These are phyloP conservation scores for Xenentodon cancila DNA, from an alignment of 2,797 vertebrate species.

Conservation along the genomic window DNA sequence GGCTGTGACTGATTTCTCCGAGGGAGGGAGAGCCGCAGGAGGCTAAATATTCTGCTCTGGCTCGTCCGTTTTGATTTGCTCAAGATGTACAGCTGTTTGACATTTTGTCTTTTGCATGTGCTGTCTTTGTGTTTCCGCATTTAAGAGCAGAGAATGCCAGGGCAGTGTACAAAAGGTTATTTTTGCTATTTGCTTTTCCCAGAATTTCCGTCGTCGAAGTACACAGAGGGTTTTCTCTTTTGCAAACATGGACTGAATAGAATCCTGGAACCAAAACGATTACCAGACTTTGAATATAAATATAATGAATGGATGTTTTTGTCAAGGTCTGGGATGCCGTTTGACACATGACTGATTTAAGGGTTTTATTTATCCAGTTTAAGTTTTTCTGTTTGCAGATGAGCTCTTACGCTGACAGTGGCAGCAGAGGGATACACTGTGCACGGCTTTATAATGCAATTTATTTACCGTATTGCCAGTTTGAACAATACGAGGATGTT, in stretches of 20 bases:
- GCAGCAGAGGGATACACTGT: slow-evolving; percentile 80
- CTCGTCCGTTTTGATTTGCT: slow-evolving; percentile 76
- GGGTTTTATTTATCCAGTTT: slow-evolving; percentile 32
- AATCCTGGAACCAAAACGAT: neutral
- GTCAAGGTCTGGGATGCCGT: slow-evolving; percentile 14
- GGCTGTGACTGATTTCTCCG: slow-evolving; percentile 74
- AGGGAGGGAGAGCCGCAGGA: slow-evolving; percentile 67
- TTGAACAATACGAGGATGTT: slow-evolving; percentile 57
- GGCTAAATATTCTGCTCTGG: slow-evolving; percentile 69
- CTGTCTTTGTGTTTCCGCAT: slow-evolving; percentile 41
- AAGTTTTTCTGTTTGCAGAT: slow-evolving; percentile 70
- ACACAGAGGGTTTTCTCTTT: neutral
- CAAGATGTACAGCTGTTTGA: slow-evolving; percentile 60
- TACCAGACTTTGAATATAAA: too few species aligned
- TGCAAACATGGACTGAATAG: neutral
- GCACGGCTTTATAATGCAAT: slow-evolving; percentile 79
- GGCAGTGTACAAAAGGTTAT: neutral
- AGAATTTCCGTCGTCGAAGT: neutral
- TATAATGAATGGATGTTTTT: neutral
- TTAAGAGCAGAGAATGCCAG: slow-evolving; percentile 16
- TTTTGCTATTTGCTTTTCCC: neutral
- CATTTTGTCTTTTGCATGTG: slow-evolving; percentile 60
- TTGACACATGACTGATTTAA: slow-evolving; percentile 41
- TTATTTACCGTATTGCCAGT: slow-evolving; percentile 41
- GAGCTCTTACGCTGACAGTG: slow-evolving; percentile 86